Evolutionary conservation across 37 sponge, comb jelly and placozoan genomes (phyloP).

Genomic region (Cliona cf. orientalis): DNA sequence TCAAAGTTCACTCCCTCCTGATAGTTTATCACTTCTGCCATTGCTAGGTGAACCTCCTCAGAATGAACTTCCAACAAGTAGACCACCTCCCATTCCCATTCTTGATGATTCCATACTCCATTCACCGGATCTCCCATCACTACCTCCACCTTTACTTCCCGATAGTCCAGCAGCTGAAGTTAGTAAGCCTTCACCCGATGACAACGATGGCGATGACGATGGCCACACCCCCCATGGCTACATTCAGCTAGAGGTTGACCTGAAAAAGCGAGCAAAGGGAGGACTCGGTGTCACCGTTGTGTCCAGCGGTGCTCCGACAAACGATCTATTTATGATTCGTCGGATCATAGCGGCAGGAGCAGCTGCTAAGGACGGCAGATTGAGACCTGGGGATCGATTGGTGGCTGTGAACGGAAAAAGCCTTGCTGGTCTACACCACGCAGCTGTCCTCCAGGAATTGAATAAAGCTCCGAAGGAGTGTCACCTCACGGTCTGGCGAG

Average conservation of each 20-base stretch:
- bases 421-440: constrained; percentile 44
- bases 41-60: too few species aligned
- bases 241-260: constrained; percentile 14
- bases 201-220: too few species aligned
- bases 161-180: neutral
- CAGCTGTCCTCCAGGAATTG: constrained; percentile 53
- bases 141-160: neutral
- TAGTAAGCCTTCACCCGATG: neutral
- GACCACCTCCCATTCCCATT: too few species aligned
- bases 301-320: constrained; percentile 16
- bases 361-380: constrained; percentile 60
- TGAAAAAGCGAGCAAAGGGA: constrained; percentile 54
- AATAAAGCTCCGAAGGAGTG: constrained; percentile 45
- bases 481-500: constrained; percentile 53
- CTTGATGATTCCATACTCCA: too few species aligned
- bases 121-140: neutral
- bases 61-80: too few species aligned
- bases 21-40: too few species aligned
- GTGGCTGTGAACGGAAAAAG: constrained; percentile 61
- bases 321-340: constrained; percentile 50
- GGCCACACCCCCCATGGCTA: constrained; percentile 30
- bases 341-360: constrained; percentile 64
- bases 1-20: too few species aligned
- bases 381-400: constrained; percentile 72
- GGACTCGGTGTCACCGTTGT: constrained; percentile 75